A percentile compares a stretch with the other conserved stretches of the same genome.
These are phyloP conservation scores for Desmodus rotundus DNA, from an alignment of 2,113 vertebrate species.

Conservation along the genomic window DNA sequence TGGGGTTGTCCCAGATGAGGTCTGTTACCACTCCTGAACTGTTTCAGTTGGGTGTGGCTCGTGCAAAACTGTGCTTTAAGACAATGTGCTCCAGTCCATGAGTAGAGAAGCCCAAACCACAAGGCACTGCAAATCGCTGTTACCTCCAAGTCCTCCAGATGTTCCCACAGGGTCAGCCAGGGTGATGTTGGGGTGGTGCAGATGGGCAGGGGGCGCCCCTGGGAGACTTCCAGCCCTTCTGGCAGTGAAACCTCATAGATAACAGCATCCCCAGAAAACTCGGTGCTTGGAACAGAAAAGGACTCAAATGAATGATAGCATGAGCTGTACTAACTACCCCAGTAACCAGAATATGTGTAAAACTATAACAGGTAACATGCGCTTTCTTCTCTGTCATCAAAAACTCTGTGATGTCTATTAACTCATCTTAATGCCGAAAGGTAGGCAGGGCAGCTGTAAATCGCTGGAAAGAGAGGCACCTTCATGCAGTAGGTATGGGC, in stretches of 20 bases:
- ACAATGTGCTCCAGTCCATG: background rate
- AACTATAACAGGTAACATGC: background rate
- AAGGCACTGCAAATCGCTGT: background rate
- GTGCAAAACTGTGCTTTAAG: background rate
- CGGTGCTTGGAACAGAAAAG: background rate
- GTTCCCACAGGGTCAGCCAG: background rate
- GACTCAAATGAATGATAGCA: background rate
- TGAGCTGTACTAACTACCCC: background rate
- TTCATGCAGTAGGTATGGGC: fast-evolving
- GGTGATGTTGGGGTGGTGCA: fast-evolving
- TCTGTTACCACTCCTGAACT: background rate
- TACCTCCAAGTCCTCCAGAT: background rate
- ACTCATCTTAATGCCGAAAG: background rate
- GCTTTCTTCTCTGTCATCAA: background rate
- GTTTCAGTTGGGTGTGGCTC: constrained; percentile 36
- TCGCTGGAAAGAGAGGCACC: background rate
- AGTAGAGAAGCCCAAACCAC: background rate
- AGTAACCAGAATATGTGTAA: background rate
- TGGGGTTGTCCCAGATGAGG: too few species aligned
- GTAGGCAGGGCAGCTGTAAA: background rate
- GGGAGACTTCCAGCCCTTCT: background rate
- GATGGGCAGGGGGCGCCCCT: fast-evolving
- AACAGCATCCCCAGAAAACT: background rate
- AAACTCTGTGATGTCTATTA: background rate
- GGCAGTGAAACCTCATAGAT: background rate